A percentile compares a stretch with the other conserved stretches of the same genome.
Evolutionary conservation across 2,888 invertebrate genomes (phyloP).

Genomic region (Chouioia cunea): DNA sequence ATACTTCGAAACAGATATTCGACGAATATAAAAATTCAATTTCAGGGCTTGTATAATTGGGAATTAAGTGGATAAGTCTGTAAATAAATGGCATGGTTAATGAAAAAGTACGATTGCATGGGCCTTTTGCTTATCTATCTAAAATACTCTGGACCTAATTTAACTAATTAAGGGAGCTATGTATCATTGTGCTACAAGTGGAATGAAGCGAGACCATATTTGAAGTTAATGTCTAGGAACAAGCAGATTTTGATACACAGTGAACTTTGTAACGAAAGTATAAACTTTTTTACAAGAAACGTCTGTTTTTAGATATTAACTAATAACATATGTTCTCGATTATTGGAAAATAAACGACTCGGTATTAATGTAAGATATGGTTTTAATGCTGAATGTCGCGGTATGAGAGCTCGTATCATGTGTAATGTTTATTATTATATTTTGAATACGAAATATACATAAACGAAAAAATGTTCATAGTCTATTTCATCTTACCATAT

Average conservation of each 20-base stretch:
- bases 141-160: constrained; percentile 57
- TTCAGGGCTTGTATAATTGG: constrained; percentile 53
- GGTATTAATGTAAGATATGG: constrained; percentile 61
- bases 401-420: constrained; percentile 64
- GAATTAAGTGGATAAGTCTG: constrained; percentile 37
- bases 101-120: constrained; percentile 43
- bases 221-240: constrained; percentile 40
- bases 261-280: constrained; percentile 25
- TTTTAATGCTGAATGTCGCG: constrained; percentile 57
- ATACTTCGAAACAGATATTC: constrained; percentile 47
- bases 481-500: too few species aligned
- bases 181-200: constrained; percentile 52
- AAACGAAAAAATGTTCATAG: constrained; percentile 51
- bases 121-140: constrained; percentile 59
- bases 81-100: constrained; percentile 16
- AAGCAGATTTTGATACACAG: constrained; percentile 41
- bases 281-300: background rate
- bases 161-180: constrained; percentile 58
- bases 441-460: constrained; percentile 68
- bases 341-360: constrained; percentile 54
- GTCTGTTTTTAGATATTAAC: constrained; percentile 62
- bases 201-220: constrained; percentile 11
- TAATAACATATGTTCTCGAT: constrained; percentile 49
- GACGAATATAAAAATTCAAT: constrained; percentile 46
- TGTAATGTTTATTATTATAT: constrained; percentile 68